Conservation (phyloP, 2,113 vertebrate species). For the Prunella himalayana region DNA sequence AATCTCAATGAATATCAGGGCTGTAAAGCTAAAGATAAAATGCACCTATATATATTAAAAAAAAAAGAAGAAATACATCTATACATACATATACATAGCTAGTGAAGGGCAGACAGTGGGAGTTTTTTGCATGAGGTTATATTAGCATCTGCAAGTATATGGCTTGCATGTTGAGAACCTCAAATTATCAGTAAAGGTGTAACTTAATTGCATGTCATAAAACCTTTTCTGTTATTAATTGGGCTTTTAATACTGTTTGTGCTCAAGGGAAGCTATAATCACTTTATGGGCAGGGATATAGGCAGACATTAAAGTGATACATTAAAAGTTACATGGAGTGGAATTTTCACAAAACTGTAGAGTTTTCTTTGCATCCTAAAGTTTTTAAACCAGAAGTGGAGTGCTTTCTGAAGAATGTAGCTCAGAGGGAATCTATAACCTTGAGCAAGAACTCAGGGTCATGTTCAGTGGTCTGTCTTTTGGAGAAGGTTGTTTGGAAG, state of each 20-base stretch:
- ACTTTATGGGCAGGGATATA: background rate
- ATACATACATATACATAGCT: fast-evolving
- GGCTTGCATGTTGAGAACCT: background rate
- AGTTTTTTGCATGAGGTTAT: background rate
- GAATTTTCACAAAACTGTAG: background rate
- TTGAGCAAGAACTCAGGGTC: background rate
- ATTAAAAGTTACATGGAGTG: background rate
- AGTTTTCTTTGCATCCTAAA: background rate
- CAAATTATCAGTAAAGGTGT: background rate
- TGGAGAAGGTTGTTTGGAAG: background rate
- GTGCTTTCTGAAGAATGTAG: background rate
- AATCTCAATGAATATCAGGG: background rate
- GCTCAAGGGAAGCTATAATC: background rate
- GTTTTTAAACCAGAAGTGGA: background rate
- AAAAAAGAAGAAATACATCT: fast-evolving
- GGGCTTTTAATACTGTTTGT: background rate
- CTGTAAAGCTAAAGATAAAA: background rate
- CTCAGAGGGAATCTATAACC: background rate
- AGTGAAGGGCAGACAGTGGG: background rate
- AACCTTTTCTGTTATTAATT: background rate
- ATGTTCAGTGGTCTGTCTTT: background rate
- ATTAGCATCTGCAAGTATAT: background rate
- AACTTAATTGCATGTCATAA: background rate
- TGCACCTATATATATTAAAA: background rate
- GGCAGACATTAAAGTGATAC: background rate